These are phyloP conservation scores for Rhagonycha lutea DNA, from an alignment of 2,888 invertebrate species.

Conservation along the genomic window DNA sequence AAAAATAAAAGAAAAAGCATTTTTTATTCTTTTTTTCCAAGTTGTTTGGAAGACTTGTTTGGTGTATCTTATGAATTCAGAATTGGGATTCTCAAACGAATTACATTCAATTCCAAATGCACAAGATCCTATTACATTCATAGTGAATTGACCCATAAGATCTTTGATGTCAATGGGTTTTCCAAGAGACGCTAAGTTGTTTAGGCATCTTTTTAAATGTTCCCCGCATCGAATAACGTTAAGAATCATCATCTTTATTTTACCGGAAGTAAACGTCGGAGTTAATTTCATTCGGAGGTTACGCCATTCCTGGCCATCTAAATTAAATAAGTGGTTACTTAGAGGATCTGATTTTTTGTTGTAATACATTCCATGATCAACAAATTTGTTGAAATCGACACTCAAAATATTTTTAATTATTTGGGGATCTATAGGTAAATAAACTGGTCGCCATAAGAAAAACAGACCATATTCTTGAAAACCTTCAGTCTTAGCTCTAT, in stretches of 20 bases:
- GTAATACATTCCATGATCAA: slow-evolving; percentile 44
- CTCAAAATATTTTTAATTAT: slow-evolving; percentile 46
- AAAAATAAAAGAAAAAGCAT: slow-evolving; percentile 51
- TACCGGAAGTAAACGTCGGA: slow-evolving; percentile 55
- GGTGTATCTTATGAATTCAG: slow-evolving; percentile 50
- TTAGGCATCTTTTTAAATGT: slow-evolving; percentile 39
- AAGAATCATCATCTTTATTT: slow-evolving; percentile 54
- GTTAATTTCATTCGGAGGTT: slow-evolving; percentile 50
- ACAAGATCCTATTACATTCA: slow-evolving; percentile 60
- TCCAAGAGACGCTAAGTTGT: slow-evolving; percentile 28
- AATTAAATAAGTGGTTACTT: slow-evolving; percentile 39
- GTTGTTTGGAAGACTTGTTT: slow-evolving; percentile 21
- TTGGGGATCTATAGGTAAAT: slow-evolving; percentile 45
- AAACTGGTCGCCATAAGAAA: slow-evolving; percentile 38
- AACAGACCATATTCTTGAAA: slow-evolving; percentile 40
- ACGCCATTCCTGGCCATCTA: slow-evolving; percentile 53
- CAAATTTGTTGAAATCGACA: slow-evolving; percentile 49
- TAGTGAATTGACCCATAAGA: slow-evolving; percentile 54
- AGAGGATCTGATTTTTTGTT: slow-evolving; percentile 46
- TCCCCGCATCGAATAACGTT: slow-evolving; percentile 43
- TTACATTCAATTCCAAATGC: slow-evolving; percentile 63
- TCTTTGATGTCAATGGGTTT: slow-evolving; percentile 53
- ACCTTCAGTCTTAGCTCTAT: slow-evolving; percentile 29
- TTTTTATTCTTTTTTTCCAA: slow-evolving; percentile 42
- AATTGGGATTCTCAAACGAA: slow-evolving; percentile 56